These are phyloP conservation scores for Ylistrum balloti DNA, from an alignment of 1,140 invertebrate species.

Conservation along the genomic window DNA sequence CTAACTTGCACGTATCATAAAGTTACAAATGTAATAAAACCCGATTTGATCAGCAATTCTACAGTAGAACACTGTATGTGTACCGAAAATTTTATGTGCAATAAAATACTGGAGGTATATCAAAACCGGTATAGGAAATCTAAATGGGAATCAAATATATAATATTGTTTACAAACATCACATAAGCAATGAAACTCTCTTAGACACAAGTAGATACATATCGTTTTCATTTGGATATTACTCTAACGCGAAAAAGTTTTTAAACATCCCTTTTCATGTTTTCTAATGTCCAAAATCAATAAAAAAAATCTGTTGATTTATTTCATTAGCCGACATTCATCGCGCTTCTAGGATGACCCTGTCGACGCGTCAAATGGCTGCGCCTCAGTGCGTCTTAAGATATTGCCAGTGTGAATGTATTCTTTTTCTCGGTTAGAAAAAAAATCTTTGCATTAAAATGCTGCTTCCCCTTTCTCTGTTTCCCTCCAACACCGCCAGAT, in stretches of 20 bases:
- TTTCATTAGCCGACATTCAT: slow-evolving; percentile 10
- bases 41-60: too few species aligned
- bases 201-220: not conserved
- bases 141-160: too few species aligned
- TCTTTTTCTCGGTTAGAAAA: not conserved
- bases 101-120: too few species aligned
- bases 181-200: not conserved
- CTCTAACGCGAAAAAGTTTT: not conserved
- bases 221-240: not conserved
- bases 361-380: slow-evolving; percentile 13
- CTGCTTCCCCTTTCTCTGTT: slow-evolving; percentile 25
- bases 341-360: not conserved
- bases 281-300: slow-evolving; percentile 11
- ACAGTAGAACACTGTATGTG: too few species aligned
- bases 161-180: too few species aligned
- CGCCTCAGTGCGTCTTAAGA: not conserved
- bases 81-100: too few species aligned
- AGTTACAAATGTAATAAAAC: too few species aligned
- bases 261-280: too few species aligned
- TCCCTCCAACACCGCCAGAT: not conserved
- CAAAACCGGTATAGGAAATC: too few species aligned
- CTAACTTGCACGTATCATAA: too few species aligned
- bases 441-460: not conserved
- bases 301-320: slow-evolving; percentile 12
- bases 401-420: not conserved